These are phyloP conservation scores for Phataginus tetradactyla DNA, from an alignment of 2,797 vertebrate genomes.

Conservation along the genomic window DNA sequence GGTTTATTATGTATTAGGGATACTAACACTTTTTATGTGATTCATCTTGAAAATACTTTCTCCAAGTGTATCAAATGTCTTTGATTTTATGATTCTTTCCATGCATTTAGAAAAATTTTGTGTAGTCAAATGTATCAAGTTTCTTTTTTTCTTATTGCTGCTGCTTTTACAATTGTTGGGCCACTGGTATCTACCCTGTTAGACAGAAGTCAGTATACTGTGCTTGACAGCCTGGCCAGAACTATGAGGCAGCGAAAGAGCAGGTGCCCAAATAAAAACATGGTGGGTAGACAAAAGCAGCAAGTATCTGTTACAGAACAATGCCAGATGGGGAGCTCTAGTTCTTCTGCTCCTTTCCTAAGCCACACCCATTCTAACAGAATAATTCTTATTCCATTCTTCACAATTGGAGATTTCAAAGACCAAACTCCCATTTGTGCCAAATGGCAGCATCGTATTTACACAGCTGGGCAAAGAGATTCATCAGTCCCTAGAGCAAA, in stretches of 20 bases:
- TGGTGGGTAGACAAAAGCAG: background rate
- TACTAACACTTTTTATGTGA: background rate
- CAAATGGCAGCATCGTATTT: slow-evolving; percentile 33
- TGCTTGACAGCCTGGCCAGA: background rate
- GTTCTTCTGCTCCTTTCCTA: background rate
- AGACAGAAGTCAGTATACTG: background rate
- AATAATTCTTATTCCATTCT: background rate
- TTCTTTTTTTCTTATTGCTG: background rate
- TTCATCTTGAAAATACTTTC: slow-evolving; percentile 12
- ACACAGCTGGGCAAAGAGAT: slow-evolving; percentile 45
- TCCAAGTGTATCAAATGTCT: background rate
- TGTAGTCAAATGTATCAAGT: background rate
- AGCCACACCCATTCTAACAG: fast-evolving
- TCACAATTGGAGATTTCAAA: background rate
- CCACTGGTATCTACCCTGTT: background rate
- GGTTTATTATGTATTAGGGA: background rate
- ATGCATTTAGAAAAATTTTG: background rate
- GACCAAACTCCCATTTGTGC: background rate
- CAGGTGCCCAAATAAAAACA: background rate
- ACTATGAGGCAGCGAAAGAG: background rate
- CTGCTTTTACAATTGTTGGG: background rate
- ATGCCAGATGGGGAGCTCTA: background rate
- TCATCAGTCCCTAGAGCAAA: background rate
- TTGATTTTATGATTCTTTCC: background rate
- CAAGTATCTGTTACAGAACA: background rate